Percentiles rank a stretch among this genome's conserved stretches.
Evolutionary conservation across 2,888 invertebrate genomes (phyloP).

Genomic region (Micoletzkya japonica): DNA sequence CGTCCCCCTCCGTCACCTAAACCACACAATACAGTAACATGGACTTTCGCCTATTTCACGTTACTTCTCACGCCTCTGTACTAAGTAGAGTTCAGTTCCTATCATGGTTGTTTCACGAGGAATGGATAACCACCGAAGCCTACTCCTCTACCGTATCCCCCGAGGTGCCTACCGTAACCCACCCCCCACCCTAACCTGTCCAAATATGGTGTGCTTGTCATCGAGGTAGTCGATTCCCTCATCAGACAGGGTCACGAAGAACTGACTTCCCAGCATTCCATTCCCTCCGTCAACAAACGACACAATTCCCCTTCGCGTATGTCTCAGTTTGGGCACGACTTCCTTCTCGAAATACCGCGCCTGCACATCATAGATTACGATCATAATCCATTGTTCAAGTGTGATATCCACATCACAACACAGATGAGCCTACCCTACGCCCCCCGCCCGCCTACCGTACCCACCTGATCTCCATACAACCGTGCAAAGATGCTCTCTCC

Average conservation of each 20-base stretch:
- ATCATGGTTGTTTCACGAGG: too few relatives aligned
- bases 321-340: constrained; percentile 85
- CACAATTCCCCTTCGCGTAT: constrained; percentile 79
- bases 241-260: constrained; percentile 87
- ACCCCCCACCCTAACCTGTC: constrained; percentile 69
- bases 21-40: neutral
- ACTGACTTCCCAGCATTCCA: constrained; percentile 83
- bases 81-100: too few relatives aligned
- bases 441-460: too few relatives aligned
- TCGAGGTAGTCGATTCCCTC: constrained; percentile 84
- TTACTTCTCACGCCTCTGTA: too few relatives aligned
- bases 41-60: too few relatives aligned
- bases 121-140: too few relatives aligned
- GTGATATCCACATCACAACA: neutral
- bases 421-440: too few relatives aligned
- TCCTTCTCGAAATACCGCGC: constrained; percentile 84
- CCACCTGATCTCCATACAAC: constrained; percentile 47
- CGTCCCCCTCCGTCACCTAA: constrained; percentile 80
- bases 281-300: constrained; percentile 77
- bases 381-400: too few relatives aligned
- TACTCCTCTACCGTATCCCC: too few relatives aligned
- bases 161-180: too few relatives aligned
- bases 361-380: neutral
- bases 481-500: constrained; percentile 71
- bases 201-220: constrained; percentile 87